A percentile compares a stretch with the other conserved stretches of the same genome.
Conservation (phyloP, 2,888 invertebrate genomes). For the Drosophila neotestacea region DNA sequence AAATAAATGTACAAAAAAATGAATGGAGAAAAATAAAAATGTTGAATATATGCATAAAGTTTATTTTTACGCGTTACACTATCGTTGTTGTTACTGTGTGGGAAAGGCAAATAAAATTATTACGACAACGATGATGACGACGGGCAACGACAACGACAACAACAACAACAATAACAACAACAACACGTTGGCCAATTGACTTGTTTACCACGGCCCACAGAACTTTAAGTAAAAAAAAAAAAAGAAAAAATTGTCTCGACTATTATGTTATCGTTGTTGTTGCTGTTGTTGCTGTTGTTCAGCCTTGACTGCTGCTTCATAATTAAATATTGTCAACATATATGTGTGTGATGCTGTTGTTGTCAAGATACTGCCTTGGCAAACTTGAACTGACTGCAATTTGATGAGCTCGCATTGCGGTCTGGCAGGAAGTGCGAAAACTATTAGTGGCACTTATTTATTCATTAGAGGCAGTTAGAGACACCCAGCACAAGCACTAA, state of each 20-base stretch:
- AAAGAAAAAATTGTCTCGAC: slow-evolving; percentile 27
- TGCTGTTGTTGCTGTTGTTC: slow-evolving; percentile 26
- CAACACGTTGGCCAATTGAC: slow-evolving; percentile 47
- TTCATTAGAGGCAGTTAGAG: slow-evolving; percentile 82
- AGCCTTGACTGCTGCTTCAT: slow-evolving; percentile 51
- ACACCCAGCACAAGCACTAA: slow-evolving; percentile 63
- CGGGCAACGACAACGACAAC: slow-evolving; percentile 4
- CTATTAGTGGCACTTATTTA: slow-evolving; percentile 84
- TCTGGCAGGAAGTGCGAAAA: slow-evolving; percentile 80
- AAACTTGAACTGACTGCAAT: slow-evolving; percentile 44
- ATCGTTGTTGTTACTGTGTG: slow-evolving; percentile 49
- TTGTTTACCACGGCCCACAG: slow-evolving; percentile 57
- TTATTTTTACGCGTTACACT: background rate
- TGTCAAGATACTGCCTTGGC: slow-evolving; percentile 23
- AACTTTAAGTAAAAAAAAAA: slow-evolving; percentile 20
- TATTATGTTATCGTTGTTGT: slow-evolving; percentile 53
- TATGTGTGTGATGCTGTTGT: slow-evolving; percentile 34
- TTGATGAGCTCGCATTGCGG: slow-evolving; percentile 62
- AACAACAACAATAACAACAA: slow-evolving; percentile 13
- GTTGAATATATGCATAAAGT: slow-evolving; percentile 22
- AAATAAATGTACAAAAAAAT: slow-evolving; percentile 56
- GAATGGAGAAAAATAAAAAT: slow-evolving; percentile 5
- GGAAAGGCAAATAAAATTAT: slow-evolving; percentile 74
- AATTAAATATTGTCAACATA: slow-evolving; percentile 79
- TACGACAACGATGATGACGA: slow-evolving; percentile 48